These are phyloP conservation scores for Phasia obesa DNA, from an alignment of 2,888 invertebrate species.

Conservation along the genomic window DNA sequence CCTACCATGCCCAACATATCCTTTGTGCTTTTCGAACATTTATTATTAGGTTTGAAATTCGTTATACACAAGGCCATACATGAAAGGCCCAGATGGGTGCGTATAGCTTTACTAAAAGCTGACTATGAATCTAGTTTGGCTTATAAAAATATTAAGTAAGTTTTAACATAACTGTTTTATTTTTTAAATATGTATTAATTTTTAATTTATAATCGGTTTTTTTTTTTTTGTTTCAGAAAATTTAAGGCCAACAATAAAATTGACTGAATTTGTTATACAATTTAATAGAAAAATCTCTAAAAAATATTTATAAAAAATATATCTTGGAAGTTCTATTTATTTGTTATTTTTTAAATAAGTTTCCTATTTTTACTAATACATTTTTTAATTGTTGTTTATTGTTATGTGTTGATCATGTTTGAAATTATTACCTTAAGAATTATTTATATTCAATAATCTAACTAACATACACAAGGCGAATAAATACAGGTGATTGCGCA, in stretches of 20 bases:
- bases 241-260: conserved; percentile 77
- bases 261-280: conserved; percentile 70
- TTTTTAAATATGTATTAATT: not conserved
- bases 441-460: too few relatives aligned
- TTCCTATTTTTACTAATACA: conserved; percentile 21
- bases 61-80: conserved; percentile 87
- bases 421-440: not conserved
- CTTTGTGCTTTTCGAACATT: conserved; percentile 88
- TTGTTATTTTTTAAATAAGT: conserved; percentile 1
- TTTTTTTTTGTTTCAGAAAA: conserved; percentile 75
- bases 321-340: not conserved
- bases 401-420: conserved; percentile 2
- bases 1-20: conserved; percentile 81
- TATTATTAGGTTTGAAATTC: conserved; percentile 86
- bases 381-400: conserved; percentile 11
- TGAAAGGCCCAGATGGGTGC: conserved; percentile 87
- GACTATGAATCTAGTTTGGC: conserved; percentile 86
- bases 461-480: too few relatives aligned
- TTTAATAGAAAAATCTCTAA: conserved; percentile 16
- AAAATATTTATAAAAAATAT: not conserved
- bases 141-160: conserved; percentile 83
- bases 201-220: too few relatives aligned
- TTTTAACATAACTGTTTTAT: not conserved
- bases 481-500: too few relatives aligned
- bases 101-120: conserved; percentile 85